Conservation (phyloP, 2,888 invertebrate genomes). For the Spialia ferax region DNA sequence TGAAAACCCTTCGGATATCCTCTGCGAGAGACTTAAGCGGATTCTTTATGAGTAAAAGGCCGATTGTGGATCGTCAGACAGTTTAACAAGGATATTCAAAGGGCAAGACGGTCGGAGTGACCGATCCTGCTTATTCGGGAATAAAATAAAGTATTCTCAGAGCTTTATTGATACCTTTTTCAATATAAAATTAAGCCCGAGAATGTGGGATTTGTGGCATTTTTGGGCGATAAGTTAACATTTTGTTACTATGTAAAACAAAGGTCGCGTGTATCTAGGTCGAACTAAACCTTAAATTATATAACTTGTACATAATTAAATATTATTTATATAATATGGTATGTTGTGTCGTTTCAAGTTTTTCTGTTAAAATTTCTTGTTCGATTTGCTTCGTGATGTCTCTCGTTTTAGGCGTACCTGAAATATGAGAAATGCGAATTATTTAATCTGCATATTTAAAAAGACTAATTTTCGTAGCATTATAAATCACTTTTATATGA, state of each 20-base stretch:
- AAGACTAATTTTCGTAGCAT: too few relatives aligned
- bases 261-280: conserved; percentile 62
- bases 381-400: conserved; percentile 56
- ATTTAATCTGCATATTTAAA: neutral
- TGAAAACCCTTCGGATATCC: conserved; percentile 60
- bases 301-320: conserved; percentile 69
- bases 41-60: conserved; percentile 68
- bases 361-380: conserved; percentile 61
- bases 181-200: neutral
- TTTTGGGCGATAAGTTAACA: too few relatives aligned
- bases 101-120: conserved; percentile 39
- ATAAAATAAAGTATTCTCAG: conserved; percentile 14
- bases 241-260: too few relatives aligned
- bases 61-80: conserved; percentile 52
- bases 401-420: conserved; percentile 80
- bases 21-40: conserved; percentile 66
- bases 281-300: conserved; percentile 60
- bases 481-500: too few relatives aligned
- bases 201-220: too few relatives aligned
- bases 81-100: conserved; percentile 47
- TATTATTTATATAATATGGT: conserved; percentile 49
- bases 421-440: conserved; percentile 47
- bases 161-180: neutral
- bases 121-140: conserved; percentile 22
- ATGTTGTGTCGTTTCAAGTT: conserved; percentile 63